Percentiles rank a stretch among this genome's conserved stretches.
These are phyloP conservation scores for Engystomops pustulosus DNA, from an alignment of 2,113 vertebrate genomes.

Conservation along the genomic window DNA sequence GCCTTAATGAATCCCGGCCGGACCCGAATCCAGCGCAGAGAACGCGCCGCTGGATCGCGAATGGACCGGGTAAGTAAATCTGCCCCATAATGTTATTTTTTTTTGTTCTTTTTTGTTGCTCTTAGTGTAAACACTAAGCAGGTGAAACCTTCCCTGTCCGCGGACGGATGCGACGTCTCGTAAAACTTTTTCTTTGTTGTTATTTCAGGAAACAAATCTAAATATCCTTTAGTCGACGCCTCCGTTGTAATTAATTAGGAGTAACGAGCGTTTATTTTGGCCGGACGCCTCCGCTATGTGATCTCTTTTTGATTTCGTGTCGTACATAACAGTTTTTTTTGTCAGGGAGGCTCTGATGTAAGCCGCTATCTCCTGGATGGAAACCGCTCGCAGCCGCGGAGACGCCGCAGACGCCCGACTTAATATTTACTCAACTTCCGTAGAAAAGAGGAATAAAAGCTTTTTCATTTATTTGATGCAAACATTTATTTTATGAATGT, in stretches of 20 bases:
- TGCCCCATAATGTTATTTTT: too few species aligned
- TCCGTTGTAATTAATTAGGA: constrained; percentile 32
- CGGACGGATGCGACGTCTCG: background rate
- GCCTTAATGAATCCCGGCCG: too few species aligned
- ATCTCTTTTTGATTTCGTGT: constrained; percentile 6
- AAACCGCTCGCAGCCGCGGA: constrained; percentile 12
- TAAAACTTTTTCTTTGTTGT: background rate
- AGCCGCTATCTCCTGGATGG: constrained; percentile 1
- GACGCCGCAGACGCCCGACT: constrained; percentile 36
- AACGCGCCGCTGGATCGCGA: too few species aligned
- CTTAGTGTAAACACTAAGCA: background rate
- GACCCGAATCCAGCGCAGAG: too few species aligned
- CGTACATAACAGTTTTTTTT: constrained; percentile 29
- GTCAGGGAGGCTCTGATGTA: constrained; percentile 1
- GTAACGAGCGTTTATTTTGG: constrained; percentile 28
- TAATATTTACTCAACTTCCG: constrained; percentile 52
- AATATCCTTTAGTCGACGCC: background rate
- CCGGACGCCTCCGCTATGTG: background rate
- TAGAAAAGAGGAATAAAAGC: constrained; percentile 20
- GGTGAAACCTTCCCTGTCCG: background rate
- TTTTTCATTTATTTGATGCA: constrained; percentile 52
- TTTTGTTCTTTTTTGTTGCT: too few species aligned
- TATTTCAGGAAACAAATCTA: constrained; percentile 7
- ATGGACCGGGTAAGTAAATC: too few species aligned
- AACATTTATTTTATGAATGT: constrained; percentile 56